phyloP scores from a whole-genome alignment of 2,113 vertebrate genomes.

The Stictonetta naevosa region DNA sequence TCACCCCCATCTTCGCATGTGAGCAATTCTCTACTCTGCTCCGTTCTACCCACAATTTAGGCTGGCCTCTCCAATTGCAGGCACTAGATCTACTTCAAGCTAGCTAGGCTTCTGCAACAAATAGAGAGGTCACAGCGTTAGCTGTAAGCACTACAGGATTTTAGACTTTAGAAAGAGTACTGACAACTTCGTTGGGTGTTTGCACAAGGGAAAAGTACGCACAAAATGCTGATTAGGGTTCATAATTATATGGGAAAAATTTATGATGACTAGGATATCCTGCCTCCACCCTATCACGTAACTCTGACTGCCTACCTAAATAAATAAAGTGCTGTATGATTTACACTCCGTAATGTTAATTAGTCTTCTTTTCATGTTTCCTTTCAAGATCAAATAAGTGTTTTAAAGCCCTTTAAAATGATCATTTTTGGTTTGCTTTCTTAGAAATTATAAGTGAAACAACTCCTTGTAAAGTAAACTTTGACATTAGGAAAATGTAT shows the following conservation, averaged over 20 bases:
- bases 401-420: background rate
- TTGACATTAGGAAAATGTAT: background rate
- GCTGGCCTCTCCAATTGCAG: background rate
- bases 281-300: constrained; percentile 74
- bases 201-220: background rate
- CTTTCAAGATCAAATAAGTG: background rate
- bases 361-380: background rate
- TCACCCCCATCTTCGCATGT: background rate
- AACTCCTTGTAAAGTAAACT: background rate
- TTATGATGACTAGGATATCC: constrained; percentile 80
- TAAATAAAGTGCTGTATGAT: constrained; percentile 18
- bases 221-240: constrained; percentile 16
- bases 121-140: background rate
- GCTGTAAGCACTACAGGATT: background rate
- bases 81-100: background rate
- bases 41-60: background rate
- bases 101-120: background rate
- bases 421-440: background rate
- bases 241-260: constrained; percentile 55
- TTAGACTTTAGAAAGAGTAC: background rate
- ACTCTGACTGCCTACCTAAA: constrained; percentile 51
- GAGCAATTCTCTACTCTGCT: background rate
- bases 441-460: background rate
- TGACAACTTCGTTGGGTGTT: background rate
- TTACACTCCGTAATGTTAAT: constrained; percentile 13